Percentiles rank a stretch among this genome's conserved stretches.
Conservation (phyloP, 2,888 invertebrate species). For the Trichogramma dendrolimi region DNA sequence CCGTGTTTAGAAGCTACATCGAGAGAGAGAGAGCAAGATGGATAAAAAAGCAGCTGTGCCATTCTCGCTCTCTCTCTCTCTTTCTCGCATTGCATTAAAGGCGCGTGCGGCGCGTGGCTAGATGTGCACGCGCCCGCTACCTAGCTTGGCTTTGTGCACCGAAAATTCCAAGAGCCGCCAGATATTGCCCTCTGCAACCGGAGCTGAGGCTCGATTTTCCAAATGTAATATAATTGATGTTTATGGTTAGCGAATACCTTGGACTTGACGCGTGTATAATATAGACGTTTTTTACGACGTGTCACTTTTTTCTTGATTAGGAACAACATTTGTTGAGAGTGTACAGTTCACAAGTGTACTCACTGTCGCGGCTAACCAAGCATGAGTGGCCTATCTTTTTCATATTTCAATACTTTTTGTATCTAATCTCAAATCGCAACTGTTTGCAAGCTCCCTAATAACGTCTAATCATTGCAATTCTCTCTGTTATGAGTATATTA, state of each 20-base stretch:
- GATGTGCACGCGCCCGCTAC: background rate
- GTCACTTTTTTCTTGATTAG: too few species aligned
- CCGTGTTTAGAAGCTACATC: slow-evolving; percentile 26
- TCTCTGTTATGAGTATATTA: too few species aligned
- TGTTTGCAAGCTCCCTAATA: slow-evolving; percentile 12
- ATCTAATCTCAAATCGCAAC: slow-evolving; percentile 1
- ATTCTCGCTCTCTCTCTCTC: slow-evolving; percentile 16
- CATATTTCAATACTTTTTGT: background rate
- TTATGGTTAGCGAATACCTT: too few species aligned
- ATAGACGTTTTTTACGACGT: too few species aligned
- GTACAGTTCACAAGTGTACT: too few species aligned
- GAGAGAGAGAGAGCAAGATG: background rate
- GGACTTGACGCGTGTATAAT: too few species aligned
- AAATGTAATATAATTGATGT: too few species aligned
- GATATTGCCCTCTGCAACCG: too few species aligned
- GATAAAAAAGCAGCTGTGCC: slow-evolving; percentile 1
- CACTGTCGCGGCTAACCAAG: too few species aligned
- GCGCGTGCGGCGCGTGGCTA: slow-evolving; percentile 5
- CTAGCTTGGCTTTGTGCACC: background rate
- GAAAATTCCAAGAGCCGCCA: background rate
- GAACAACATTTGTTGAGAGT: too few species aligned
- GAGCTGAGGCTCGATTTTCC: too few species aligned
- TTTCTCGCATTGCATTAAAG: slow-evolving; percentile 22
- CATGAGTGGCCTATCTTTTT: slow-evolving; percentile 1
- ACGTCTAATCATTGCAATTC: too few species aligned